Evolutionary conservation across 1,140 invertebrate genomes (phyloP).

Genomic region (Eulimnadia texana): DNA sequence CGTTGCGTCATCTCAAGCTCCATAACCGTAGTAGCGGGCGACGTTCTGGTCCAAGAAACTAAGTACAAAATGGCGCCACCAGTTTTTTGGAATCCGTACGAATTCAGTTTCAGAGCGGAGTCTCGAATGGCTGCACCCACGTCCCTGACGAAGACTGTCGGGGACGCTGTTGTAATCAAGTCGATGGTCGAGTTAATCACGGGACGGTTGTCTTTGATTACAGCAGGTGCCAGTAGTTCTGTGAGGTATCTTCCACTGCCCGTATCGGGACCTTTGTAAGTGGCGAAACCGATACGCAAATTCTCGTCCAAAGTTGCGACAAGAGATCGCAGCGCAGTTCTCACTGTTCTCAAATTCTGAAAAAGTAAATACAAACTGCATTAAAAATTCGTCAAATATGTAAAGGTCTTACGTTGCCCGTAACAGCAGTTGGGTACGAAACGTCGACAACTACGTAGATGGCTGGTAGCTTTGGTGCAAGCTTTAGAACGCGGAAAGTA

Average conservation of each 20-base stretch:
- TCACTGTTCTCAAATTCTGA: background rate
- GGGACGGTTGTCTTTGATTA: background rate
- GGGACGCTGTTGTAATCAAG: background rate
- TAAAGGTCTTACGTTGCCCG: background rate
- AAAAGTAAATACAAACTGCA: background rate
- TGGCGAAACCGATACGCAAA: background rate
- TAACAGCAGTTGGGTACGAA: background rate
- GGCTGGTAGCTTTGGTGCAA: background rate
- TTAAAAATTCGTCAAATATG: background rate
- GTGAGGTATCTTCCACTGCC: background rate
- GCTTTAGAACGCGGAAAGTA: background rate
- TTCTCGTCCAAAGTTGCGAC: background rate
- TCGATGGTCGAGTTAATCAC: background rate
- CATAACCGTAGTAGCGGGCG: background rate
- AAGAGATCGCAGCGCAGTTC: background rate
- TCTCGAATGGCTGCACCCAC: background rate
- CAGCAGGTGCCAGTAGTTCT: background rate
- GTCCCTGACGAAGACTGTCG: background rate
- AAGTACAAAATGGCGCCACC: slow-evolving; percentile 6
- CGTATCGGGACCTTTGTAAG: background rate
- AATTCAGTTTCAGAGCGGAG: background rate
- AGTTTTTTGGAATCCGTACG: background rate
- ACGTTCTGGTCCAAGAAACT: background rate
- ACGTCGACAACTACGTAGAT: background rate
- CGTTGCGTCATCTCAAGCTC: background rate